phyloP scores from a whole-genome alignment of 2,113 vertebrate genomes.

The Morone chrysops region DNA sequence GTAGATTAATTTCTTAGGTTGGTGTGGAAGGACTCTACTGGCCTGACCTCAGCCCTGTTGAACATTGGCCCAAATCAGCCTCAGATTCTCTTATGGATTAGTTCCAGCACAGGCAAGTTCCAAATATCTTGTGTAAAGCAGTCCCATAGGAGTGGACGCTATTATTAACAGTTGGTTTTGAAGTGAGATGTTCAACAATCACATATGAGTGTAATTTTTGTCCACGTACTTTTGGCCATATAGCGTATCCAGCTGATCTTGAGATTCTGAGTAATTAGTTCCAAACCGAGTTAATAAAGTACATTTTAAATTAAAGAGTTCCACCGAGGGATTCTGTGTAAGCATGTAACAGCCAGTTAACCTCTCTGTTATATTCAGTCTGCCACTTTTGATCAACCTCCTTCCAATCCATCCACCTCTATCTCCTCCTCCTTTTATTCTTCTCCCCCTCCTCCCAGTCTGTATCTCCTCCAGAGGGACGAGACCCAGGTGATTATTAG shows the following conservation, averaged over 20 bases:
- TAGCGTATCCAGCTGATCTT: background rate
- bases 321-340: background rate
- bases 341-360: slow-evolving; percentile 23
- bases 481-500: slow-evolving; percentile 82
- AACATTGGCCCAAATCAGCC: background rate
- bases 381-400: slow-evolving; percentile 33
- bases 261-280: background rate
- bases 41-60: background rate
- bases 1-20: background rate
- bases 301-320: background rate
- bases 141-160: background rate
- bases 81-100: background rate
- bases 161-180: background rate
- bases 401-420: slow-evolving; percentile 20
- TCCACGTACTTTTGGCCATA: background rate
- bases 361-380: slow-evolving; percentile 22
- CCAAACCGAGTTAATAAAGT: slow-evolving; percentile 1
- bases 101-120: background rate
- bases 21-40: background rate
- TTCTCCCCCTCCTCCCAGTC: slow-evolving; percentile 16
- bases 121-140: background rate
- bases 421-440: slow-evolving; percentile 29
- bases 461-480: slow-evolving; percentile 23
- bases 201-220: background rate
- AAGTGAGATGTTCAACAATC: too few relatives aligned